These are phyloP conservation scores for Tachina lurida DNA, from an alignment of 2,888 invertebrate species.

Conservation along the genomic window DNA sequence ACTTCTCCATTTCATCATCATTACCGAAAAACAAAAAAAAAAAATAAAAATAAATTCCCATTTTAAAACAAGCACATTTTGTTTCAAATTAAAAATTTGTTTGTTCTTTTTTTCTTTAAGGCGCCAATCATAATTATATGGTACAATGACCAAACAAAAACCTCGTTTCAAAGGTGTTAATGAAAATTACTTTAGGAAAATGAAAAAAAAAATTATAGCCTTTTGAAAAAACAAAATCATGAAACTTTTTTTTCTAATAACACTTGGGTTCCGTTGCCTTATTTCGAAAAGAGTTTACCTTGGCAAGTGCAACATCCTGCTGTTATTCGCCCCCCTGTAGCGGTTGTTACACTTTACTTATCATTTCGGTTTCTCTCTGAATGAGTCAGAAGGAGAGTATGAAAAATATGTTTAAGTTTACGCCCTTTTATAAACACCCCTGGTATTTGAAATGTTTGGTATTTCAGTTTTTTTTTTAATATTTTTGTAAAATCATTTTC, in stretches of 20 bases:
- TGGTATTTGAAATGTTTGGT: constrained; percentile 11
- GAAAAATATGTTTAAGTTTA: constrained; percentile 32
- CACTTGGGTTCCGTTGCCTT: not conserved
- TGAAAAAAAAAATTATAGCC: not conserved
- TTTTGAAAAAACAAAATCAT: not conserved
- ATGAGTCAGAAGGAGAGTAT: constrained; percentile 21
- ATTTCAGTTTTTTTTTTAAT: not conserved
- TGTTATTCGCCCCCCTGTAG: constrained; percentile 38
- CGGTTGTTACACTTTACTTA: constrained; percentile 46
- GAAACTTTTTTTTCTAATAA: not conserved
- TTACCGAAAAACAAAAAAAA: not conserved
- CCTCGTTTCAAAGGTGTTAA: constrained; percentile 63
- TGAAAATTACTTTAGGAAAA: constrained; percentile 41
- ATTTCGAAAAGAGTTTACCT: not conserved
- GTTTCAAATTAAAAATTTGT: constrained; percentile 17
- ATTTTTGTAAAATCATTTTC: constrained; percentile 46
- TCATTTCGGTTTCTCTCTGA: constrained; percentile 15
- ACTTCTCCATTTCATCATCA: constrained; percentile 67
- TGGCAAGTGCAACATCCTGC: constrained; percentile 67
- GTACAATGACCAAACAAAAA: constrained; percentile 63
- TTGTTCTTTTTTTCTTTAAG: constrained; percentile 13
- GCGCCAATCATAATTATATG: constrained; percentile 71
- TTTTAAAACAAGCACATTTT: constrained; percentile 7
- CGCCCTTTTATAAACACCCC: constrained; percentile 60
- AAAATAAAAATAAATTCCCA: constrained; percentile 35